Evolutionary conservation across 2,797 vertebrate species (phyloP), one percentile per base, ranked within the genome.

Genomic region (Enoplosus armatus): DNA sequence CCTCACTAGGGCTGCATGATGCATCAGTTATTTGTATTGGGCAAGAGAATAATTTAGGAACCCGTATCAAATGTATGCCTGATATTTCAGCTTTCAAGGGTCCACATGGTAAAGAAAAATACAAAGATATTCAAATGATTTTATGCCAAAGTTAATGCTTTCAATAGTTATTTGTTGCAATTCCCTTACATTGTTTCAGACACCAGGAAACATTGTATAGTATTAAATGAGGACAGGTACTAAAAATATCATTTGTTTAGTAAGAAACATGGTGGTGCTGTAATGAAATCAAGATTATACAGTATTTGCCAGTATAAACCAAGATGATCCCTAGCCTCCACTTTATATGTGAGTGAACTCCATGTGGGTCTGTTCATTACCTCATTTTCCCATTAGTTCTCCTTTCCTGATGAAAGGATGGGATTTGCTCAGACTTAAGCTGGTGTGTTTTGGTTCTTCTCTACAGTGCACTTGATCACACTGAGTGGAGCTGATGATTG

Each of bases 391-490:
- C 51, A 41, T 59, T 47, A 24, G 27, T 75, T 62, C 20, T 51
- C 7, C 20, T 37, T 71, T 33, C 26, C 35, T 33, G 29, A 39
- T 39, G 20, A 71, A 14, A 59, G 6, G 3, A 56, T 43, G 59
- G 18, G 20, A 63, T 45, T 63, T 67, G 22, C 47, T 55, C 62
- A 2, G 48, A 54, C n/a, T 48, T 35, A 15, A 31, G 50, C 8
- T 50, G 14, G 26, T 53, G 35, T 74, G 47, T 50, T 29, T 64
- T 55, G 54, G 24, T 64, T 62, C 26, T 35, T 43, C n/a, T 71
- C 39, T 15, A 3, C 26, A 53, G 9, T 72, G 14, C 33, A 39
- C 33, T 5, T 63, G 55, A 16, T 64, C 16, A 8, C 59, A 20
- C 16, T 61, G 37, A 53, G 26, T 27, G 15, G 8, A 35, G 31